Percentiles rank a stretch among this genome's conserved stretches.
phyloP scores from a whole-genome alignment of 2,888 invertebrate genomes.

The Acanthosepion esculentum region DNA sequence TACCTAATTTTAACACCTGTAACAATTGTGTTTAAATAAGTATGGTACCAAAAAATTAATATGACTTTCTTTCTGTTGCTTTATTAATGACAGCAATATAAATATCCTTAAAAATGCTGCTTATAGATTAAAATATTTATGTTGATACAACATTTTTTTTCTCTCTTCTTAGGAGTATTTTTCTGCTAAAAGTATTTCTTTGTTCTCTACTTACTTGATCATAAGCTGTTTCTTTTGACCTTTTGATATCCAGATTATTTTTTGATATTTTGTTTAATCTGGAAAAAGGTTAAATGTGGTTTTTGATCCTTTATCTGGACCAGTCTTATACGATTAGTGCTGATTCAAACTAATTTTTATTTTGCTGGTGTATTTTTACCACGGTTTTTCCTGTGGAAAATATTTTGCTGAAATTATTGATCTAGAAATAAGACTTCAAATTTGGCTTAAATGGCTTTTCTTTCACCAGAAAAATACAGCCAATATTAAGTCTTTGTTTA shows the following conservation, averaged over 20 bases:
- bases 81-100: not conserved
- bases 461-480: no score
- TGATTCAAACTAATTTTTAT: not conserved
- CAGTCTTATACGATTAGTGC: no score
- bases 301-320: no score
- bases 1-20: not conserved
- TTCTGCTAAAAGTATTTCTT: not conserved
- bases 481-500: no score
- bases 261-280: not conserved
- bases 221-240: not conserved
- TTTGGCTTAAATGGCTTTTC: no score
- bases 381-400: not conserved
- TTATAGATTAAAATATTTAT: not conserved
- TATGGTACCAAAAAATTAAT: not conserved
- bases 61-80: not conserved
- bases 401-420: no score
- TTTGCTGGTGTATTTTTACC: not conserved
- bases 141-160: not conserved
- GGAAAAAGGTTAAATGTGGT: no score
- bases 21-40: not conserved
- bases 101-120: not conserved
- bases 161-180: not conserved
- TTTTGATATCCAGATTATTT: not conserved
- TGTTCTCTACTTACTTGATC: not conserved
- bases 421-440: no score